phyloP scores from a whole-genome alignment of 2,113 vertebrate species.

The Pitta sordida region DNA sequence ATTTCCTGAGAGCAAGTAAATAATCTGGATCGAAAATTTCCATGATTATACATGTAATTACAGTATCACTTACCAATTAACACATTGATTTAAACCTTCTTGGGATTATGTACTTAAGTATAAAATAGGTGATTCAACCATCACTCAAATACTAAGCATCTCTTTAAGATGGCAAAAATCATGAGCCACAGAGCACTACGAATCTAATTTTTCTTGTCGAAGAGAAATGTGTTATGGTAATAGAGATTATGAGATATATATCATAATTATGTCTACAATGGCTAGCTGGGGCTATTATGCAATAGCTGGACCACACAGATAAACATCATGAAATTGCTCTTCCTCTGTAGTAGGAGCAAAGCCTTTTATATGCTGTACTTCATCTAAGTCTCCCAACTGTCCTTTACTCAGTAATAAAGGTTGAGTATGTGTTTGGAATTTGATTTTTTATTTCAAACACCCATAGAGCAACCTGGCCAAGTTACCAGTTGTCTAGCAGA shows the following conservation, averaged over 20 bases:
- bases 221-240: conserved; percentile 16
- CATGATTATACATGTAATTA: conserved; percentile 79
- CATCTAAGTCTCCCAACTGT: conserved; percentile 32
- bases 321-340: background rate
- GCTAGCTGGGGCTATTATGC: conserved; percentile 3
- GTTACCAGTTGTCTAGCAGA: conserved; percentile 35
- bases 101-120: conserved; percentile 71
- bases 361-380: background rate
- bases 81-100: conserved; percentile 75
- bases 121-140: conserved; percentile 65
- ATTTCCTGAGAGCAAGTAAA: conserved; percentile 78
- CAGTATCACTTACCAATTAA: conserved; percentile 79
- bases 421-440: background rate
- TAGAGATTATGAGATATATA: background rate
- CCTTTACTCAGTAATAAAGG: conserved; percentile 31
- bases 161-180: conserved; percentile 26
- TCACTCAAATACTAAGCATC: conserved; percentile 55
- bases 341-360: background rate
- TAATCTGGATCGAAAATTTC: conserved; percentile 77
- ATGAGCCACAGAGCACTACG: background rate
- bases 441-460: background rate
- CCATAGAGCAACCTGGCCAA: background rate
- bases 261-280: background rate
- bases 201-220: conserved; percentile 37
- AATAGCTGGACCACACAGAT: background rate